Base-by-base conservation (phyloP, 2,797 vertebrate genomes). In the Sternarchorhynchus goeldii region DNA sequence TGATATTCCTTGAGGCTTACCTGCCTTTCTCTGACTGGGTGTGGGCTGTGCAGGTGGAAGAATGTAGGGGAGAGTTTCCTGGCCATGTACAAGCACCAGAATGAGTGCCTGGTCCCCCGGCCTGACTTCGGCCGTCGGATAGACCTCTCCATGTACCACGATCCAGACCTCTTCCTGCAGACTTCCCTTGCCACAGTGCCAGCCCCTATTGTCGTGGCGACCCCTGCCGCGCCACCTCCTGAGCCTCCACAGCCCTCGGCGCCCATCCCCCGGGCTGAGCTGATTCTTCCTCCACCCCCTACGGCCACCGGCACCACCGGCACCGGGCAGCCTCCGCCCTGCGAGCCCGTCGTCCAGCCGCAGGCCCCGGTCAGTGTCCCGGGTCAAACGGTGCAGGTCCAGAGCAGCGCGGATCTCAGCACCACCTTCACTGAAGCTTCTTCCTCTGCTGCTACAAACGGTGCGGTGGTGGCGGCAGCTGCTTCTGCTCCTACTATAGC, bases 71-170 rank as follows among this genome's bases (percentile, higher is more conserved):
- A 98, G 88, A 95, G 95, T 81, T 85, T 99, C 59, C 88, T 98
- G 77, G 93, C 95, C 18, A 99, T 95, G 94, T 98, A 98, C 89
- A 92, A 89, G 83, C 94, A 98, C 85, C 94, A 96, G 81, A 97
- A 95, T 6, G 95, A 95, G 0, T 97, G 96, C 6, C 95, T 98
- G 77, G 94, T 93, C 0, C 96, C 96, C 16, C 93, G 93, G 2
- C 95, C 95, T 5, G 96, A 97, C 71, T 92, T 98, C 0, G 97
- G 97, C 8, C 94, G 90, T 83, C 93, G 95, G 79, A 93, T 99
- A 2, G 96, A 99, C 87, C 90, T 99, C 66, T 95, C 95, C 0
- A 95, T 95, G 79, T 98, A 99, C 85, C 91, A 84, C 6, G 96
- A 99, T 56, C 93, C 91, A 0, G 91, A 91, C 81, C 89, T 91